These are phyloP conservation scores for Dynastes grantii DNA, from an alignment of 2,888 invertebrate species.

Conservation along the genomic window DNA sequence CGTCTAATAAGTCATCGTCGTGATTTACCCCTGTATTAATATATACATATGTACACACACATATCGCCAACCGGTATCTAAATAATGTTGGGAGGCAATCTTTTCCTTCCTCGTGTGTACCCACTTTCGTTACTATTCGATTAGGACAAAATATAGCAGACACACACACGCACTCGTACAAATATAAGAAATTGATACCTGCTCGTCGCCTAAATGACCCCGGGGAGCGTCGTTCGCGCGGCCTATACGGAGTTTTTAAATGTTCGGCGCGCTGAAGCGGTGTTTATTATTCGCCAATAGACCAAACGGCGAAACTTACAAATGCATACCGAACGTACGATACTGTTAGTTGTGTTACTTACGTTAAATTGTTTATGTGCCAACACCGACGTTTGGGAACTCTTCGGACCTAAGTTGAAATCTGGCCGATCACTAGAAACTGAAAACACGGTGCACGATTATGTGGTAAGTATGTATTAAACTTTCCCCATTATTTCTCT, in stretches of 20 bases:
- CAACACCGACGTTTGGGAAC: constrained; percentile 11
- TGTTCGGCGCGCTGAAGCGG: not conserved
- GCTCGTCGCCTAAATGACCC: constrained; percentile 10
- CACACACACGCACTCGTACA: not conserved
- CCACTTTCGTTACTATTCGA: too few species aligned
- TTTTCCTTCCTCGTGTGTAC: too few species aligned
- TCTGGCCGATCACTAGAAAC: constrained; percentile 1
- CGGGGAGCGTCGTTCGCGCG: not conserved
- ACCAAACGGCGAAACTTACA: constrained; percentile 24
- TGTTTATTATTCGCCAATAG: constrained; percentile 12
- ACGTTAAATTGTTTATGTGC: constrained; percentile 31
- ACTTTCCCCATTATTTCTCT: not conserved
- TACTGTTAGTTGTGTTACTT: constrained; percentile 36
- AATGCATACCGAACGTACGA: constrained; percentile 28
- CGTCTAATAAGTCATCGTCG: too few species aligned
- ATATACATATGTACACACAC: too few species aligned
- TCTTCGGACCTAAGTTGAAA: constrained; percentile 34
- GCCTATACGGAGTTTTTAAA: constrained; percentile 4
- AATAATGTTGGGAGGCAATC: too few species aligned
- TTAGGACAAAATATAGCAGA: not conserved
- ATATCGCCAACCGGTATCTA: too few species aligned
- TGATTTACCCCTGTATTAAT: too few species aligned
- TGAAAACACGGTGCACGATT: constrained; percentile 12
- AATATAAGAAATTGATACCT: constrained; percentile 1
- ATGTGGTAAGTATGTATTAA: constrained; percentile 17